A percentile compares a stretch with the other conserved stretches of the same genome.
These are phyloP conservation scores for Eristalis arbustorum DNA, from an alignment of 2,888 invertebrate genomes.

Conservation along the genomic window DNA sequence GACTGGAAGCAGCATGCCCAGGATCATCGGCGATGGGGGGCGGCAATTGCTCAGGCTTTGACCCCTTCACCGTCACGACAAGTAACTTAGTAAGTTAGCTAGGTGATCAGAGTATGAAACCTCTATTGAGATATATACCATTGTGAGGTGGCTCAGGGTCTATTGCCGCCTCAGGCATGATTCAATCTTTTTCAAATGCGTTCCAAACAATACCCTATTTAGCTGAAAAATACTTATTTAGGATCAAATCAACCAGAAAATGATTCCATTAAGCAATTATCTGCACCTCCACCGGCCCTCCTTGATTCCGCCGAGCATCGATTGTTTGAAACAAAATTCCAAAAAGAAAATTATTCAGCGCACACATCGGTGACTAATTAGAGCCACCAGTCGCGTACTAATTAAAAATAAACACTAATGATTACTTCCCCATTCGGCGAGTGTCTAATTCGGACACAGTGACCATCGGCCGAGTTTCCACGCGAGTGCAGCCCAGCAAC, in stretches of 20 bases:
- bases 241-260: not conserved
- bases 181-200: not conserved
- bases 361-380: not conserved
- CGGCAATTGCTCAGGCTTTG: too few species aligned
- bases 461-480: not conserved
- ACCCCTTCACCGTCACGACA: too few species aligned
- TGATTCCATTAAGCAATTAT: not conserved
- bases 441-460: not conserved
- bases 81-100: too few species aligned
- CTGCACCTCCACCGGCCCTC: not conserved
- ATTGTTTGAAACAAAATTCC: not conserved
- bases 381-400: constrained; percentile 10
- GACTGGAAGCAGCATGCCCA: too few species aligned
- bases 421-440: not conserved
- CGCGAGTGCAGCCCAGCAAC: not conserved
- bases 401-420: constrained; percentile 18
- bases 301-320: not conserved
- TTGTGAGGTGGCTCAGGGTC: too few species aligned
- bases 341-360: not conserved
- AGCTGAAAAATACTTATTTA: not conserved
- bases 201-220: not conserved
- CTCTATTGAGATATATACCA: too few species aligned
- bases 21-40: too few species aligned
- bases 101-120: too few species aligned
- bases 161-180: too few species aligned